phyloP scores from a whole-genome alignment of 2,888 invertebrate species.

The Dermolepida albohirtum region DNA sequence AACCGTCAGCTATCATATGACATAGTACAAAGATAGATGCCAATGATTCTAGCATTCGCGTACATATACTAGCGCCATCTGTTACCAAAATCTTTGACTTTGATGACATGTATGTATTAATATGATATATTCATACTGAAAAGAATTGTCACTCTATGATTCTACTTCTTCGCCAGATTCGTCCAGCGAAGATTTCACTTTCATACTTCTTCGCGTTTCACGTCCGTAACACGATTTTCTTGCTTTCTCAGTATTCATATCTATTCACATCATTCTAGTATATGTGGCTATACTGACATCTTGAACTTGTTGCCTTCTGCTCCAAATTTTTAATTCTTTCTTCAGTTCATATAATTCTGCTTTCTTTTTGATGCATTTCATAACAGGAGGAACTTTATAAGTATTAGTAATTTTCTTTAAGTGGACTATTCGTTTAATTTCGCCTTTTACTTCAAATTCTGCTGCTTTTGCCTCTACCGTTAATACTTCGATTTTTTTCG shows the following conservation, averaged over 20 bases:
- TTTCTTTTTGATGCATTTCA: constrained; percentile 71
- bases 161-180: no score
- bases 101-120: no score
- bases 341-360: constrained; percentile 67
- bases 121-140: no score
- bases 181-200: no score
- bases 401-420: constrained; percentile 65
- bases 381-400: constrained; percentile 66
- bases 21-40: no score
- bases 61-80: no score
- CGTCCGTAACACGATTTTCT: constrained; percentile 43
- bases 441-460: constrained; percentile 63
- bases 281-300: constrained; percentile 54
- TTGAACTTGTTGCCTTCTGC: constrained; percentile 51
- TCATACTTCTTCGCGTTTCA: no score
- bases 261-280: constrained; percentile 56
- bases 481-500: constrained; percentile 64
- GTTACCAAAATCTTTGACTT: no score
- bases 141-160: no score
- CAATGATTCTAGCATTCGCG: no score
- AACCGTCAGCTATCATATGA: no score
- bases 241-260: constrained; percentile 43
- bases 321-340: constrained; percentile 52
- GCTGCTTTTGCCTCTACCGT: constrained; percentile 64
- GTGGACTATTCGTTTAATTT: constrained; percentile 61